Conservation (phyloP, 2,113 vertebrate species). For the Scalopus aquaticus region DNA sequence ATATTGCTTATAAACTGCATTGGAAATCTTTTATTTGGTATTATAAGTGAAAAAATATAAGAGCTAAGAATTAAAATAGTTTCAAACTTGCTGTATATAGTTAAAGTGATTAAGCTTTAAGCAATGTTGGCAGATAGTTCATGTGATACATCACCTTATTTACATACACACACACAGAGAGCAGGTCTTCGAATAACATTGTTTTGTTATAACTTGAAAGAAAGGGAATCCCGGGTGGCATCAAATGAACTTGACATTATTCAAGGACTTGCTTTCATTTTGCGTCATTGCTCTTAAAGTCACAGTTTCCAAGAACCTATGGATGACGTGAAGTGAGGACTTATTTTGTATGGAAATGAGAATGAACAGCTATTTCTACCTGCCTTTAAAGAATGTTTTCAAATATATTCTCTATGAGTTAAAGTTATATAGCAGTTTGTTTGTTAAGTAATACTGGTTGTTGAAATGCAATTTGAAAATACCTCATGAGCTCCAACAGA, state of each 20-base stretch:
- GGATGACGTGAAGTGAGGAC: neutral
- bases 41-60: neutral
- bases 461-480: slow-evolving; percentile 16
- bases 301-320: too few species aligned
- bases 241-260: too few species aligned
- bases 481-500: neutral
- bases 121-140: neutral
- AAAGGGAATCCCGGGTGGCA: too few species aligned
- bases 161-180: too few species aligned
- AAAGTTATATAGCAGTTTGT: neutral
- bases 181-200: too few species aligned
- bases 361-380: neutral
- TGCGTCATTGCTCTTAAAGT: too few species aligned
- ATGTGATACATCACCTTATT: neutral
- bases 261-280: too few species aligned
- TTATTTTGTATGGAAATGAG: neutral
- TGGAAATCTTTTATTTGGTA: neutral
- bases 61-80: neutral
- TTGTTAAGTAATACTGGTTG: neutral
- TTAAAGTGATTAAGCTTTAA: slow-evolving; percentile 27
- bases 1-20: neutral
- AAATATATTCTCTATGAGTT: neutral
- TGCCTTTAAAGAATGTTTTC: slow-evolving; percentile 7
- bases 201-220: too few species aligned
- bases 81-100: neutral